A percentile compares a stretch with the other conserved stretches of the same genome.
Evolutionary conservation across 2,888 invertebrate species (phyloP).

Genomic region (Acholoe squamosa): DNA sequence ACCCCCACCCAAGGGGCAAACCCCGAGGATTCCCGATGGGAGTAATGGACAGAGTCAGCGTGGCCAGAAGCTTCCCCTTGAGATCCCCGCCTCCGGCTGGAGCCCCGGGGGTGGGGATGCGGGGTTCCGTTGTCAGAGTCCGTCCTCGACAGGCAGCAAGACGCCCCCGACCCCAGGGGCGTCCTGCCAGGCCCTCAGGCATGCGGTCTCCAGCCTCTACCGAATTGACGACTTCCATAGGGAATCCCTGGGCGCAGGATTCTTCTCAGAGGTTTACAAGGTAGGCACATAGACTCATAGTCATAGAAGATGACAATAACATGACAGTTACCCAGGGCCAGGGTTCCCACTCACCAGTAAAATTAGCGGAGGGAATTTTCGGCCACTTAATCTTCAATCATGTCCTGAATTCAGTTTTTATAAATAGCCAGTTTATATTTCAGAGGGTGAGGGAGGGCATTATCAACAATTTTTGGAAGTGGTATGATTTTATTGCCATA

Average conservation of each 20-base stretch:
- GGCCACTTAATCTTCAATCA: too few relatives aligned
- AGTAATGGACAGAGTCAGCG: slow-evolving; percentile 22
- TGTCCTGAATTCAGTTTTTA: too few relatives aligned
- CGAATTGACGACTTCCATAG: slow-evolving; percentile 96
- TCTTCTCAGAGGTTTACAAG: slow-evolving; percentile 99
- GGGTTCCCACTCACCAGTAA: too few relatives aligned
- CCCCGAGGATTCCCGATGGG: slow-evolving; percentile 58
- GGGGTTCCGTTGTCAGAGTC: slow-evolving; percentile 18
- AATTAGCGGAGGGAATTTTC: too few relatives aligned
- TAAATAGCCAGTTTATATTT: too few relatives aligned
- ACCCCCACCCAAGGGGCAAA: slow-evolving; percentile 45
- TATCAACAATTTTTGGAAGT: too few relatives aligned
- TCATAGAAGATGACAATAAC: too few relatives aligned
- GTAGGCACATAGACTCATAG: slow-evolving; percentile 86
- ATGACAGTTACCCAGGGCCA: too few relatives aligned
- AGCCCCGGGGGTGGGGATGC: neutral
- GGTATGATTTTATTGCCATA: too few relatives aligned
- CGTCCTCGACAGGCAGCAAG: slow-evolving; percentile 14
- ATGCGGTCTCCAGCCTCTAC: slow-evolving; percentile 95
- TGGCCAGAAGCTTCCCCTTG: slow-evolving; percentile 35
- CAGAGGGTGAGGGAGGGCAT: too few relatives aligned
- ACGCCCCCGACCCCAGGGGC: slow-evolving; percentile 64
- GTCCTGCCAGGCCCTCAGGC: slow-evolving; percentile 94
- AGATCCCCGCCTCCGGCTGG: slow-evolving; percentile 25
- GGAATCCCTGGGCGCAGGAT: slow-evolving; percentile 96